These are phyloP conservation scores for Paelopatides confundens DNA, from an alignment of 53 echinoderm and acorn worm species.

Conservation along the genomic window DNA sequence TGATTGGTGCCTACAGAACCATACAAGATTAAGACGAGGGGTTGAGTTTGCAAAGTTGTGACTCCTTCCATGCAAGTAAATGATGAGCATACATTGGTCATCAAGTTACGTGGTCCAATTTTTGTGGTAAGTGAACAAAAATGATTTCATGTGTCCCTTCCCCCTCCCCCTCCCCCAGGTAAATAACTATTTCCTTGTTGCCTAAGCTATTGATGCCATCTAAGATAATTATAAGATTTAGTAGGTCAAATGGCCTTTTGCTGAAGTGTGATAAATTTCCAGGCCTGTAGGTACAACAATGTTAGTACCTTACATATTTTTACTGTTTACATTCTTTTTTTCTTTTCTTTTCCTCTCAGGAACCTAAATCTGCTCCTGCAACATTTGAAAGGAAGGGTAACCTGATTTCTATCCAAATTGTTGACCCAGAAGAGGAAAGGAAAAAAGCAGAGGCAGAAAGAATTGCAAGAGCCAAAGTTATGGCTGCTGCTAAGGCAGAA, in stretches of 20 bases:
- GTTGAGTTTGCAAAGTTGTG: neutral
- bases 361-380: slow-evolving; percentile 9
- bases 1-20: too few species aligned
- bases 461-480: slow-evolving; percentile 35
- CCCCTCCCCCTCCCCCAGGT: too few species aligned
- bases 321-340: neutral
- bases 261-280: too few species aligned
- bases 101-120: too few species aligned
- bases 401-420: slow-evolving; percentile 73
- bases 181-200: too few species aligned
- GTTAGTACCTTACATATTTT: neutral
- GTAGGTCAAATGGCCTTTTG: neutral
- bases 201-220: too few species aligned
- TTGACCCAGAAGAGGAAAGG: slow-evolving; percentile 55
- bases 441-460: slow-evolving; percentile 20
- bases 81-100: too few species aligned
- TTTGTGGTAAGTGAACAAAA: too few species aligned
- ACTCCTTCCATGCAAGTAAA: too few species aligned
- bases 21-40: too few species aligned
- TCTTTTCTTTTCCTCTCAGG: slow-evolving; percentile 36
- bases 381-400: slow-evolving; percentile 70
- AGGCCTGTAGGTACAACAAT: neutral
- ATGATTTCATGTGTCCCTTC: too few species aligned
- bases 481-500: neutral
- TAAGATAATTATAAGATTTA: neutral